These are phyloP conservation scores for Cuniculus paca DNA, from an alignment of 2,797 vertebrate genomes.

Conservation along the genomic window DNA sequence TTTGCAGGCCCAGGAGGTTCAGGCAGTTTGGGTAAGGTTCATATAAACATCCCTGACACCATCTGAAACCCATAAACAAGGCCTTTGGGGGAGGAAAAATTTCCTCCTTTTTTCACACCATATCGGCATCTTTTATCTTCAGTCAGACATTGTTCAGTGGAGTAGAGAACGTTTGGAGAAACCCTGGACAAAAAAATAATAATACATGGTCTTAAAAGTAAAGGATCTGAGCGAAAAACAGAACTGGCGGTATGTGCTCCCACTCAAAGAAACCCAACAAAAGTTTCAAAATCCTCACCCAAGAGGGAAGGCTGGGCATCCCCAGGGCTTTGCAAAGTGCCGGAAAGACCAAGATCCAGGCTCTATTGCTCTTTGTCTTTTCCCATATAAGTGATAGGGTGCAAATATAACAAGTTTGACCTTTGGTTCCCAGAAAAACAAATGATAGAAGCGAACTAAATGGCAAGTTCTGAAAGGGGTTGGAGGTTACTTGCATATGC, in stretches of 20 bases:
- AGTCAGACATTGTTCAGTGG: slow-evolving; percentile 50
- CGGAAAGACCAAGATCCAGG: not conserved
- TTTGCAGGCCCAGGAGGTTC: slow-evolving; percentile 67
- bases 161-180: slow-evolving; percentile 40
- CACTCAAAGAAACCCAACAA: not conserved
- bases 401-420: slow-evolving; percentile 61
- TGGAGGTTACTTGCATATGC: slow-evolving; percentile 52
- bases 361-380: not conserved
- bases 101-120: slow-evolving; percentile 67
- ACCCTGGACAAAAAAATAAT: not conserved
- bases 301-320: not conserved
- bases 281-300: not conserved
- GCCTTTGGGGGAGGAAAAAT: not conserved
- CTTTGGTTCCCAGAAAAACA: slow-evolving; percentile 77
- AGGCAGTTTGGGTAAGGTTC: slow-evolving; percentile 76
- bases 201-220: slow-evolving; percentile 59
- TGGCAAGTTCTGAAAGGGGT: slow-evolving; percentile 71
- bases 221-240: not conserved
- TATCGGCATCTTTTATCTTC: slow-evolving; percentile 75
- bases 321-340: not conserved
- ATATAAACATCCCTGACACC: slow-evolving; percentile 78
- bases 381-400: not conserved
- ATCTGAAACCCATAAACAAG: slow-evolving; percentile 84
- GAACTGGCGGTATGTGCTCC: not conserved
- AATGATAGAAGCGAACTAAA: slow-evolving; percentile 73